These are phyloP conservation scores for Acanthurus tractus DNA, from an alignment of 2,797 vertebrate genomes.

Conservation along the genomic window DNA sequence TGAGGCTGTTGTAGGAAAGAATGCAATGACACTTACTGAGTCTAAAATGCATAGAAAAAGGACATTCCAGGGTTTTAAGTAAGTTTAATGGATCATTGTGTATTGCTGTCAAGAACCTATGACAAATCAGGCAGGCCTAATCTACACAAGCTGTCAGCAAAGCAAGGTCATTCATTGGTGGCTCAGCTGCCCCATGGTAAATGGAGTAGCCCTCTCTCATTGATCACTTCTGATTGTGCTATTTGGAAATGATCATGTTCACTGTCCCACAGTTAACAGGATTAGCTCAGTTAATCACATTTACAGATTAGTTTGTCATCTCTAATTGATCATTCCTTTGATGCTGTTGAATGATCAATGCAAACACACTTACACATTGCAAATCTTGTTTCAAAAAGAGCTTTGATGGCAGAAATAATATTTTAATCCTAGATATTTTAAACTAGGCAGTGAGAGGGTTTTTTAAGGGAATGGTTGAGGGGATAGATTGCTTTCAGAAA, in stretches of 20 bases:
- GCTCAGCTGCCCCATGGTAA: constrained; percentile 53
- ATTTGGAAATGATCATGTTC: constrained; percentile 80
- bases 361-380: constrained; percentile 89
- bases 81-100: constrained; percentile 6
- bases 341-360: constrained; percentile 87
- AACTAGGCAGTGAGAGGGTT: constrained; percentile 52
- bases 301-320: constrained; percentile 89
- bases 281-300: constrained; percentile 93
- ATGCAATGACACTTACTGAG: not conserved
- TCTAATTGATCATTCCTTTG: constrained; percentile 89
- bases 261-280: constrained; percentile 86
- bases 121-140: not conserved
- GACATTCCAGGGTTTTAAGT: not conserved
- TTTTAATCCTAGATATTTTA: constrained; percentile 77
- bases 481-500: constrained; percentile 57
- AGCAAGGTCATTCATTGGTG: constrained; percentile 44
- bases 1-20: no score
- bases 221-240: constrained; percentile 73
- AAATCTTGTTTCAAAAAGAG: constrained; percentile 92
- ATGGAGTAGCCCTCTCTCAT: constrained; percentile 66
- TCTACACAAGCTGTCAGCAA: constrained; percentile 8
- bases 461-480: not conserved
- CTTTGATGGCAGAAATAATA: constrained; percentile 83
- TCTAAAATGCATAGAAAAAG: not conserved
- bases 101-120: constrained; percentile 6